A percentile compares a stretch with the other conserved stretches of the same genome.
phyloP scores from a whole-genome alignment of 2,888 invertebrate genomes.

The Apamea crenata region DNA sequence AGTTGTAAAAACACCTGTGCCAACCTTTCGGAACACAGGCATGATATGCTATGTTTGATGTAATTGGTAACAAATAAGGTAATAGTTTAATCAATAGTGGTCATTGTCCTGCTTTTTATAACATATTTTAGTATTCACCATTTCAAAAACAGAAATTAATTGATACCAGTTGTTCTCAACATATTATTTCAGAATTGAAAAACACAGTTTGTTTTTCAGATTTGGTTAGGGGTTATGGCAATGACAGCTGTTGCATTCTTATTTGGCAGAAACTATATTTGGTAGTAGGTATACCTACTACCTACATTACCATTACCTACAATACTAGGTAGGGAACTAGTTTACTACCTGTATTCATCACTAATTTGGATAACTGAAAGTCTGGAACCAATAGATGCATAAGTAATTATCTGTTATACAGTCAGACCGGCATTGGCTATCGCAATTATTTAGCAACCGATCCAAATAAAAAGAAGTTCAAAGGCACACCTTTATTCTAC shows the following conservation, averaged over 20 bases:
- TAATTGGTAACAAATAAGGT: not conserved
- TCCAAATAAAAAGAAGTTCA: not conserved
- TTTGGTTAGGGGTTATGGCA: not conserved
- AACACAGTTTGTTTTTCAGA: not conserved
- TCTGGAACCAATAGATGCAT: not conserved
- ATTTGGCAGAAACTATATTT: not conserved
- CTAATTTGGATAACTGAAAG: not conserved
- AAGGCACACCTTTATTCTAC: constrained; percentile 9
- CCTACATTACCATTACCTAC: not conserved
- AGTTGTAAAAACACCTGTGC: not conserved
- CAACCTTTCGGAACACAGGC: not conserved
- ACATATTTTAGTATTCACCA: not conserved
- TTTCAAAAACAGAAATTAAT: not conserved
- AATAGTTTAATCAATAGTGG: not conserved
- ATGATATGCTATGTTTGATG: not conserved
- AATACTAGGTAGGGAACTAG: not conserved
- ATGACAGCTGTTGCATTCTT: not conserved
- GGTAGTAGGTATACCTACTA: not conserved
- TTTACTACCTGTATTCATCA: not conserved
- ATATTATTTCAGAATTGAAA: not conserved
- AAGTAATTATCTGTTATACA: not conserved
- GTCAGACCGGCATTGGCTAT: not conserved
- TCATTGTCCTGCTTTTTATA: not conserved
- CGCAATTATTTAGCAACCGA: not conserved
- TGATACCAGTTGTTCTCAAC: not conserved